A percentile compares a stretch with the other conserved stretches of the same genome.
Conservation (phyloP, 1,140 invertebrate species). For the Panagrolaimus sp. region DNA sequence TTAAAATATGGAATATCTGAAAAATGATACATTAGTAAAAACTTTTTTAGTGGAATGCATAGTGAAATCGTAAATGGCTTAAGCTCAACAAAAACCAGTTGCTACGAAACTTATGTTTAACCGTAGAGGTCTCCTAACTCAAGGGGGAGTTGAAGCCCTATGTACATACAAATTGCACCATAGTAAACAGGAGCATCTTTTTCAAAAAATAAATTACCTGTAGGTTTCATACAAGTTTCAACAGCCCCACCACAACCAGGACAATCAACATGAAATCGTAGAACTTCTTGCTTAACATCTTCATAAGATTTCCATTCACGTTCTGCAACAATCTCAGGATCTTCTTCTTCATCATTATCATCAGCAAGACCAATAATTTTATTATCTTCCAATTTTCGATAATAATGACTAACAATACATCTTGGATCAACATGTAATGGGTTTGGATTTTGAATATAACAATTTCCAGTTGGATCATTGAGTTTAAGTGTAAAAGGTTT, state of each 20-base stretch:
- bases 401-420: slow-evolving; percentile 68
- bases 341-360: slow-evolving; percentile 49
- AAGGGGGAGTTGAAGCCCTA: no score
- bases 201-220: no score
- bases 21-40: slow-evolving; percentile 18
- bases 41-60: no score
- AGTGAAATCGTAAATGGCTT: no score
- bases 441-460: slow-evolving; percentile 81
- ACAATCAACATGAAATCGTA: slow-evolving; percentile 81
- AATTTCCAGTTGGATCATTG: slow-evolving; percentile 88
- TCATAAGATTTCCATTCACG: slow-evolving; percentile 60
- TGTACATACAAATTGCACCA: no score
- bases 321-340: slow-evolving; percentile 56
- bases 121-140: no score
- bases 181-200: no score
- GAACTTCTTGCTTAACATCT: slow-evolving; percentile 71
- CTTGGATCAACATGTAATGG: slow-evolving; percentile 67
- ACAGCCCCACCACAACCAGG: slow-evolving; percentile 75
- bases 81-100: no score
- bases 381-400: slow-evolving; percentile 71
- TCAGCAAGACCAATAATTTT: slow-evolving; percentile 69
- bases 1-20: slow-evolving; percentile 90
- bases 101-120: no score
- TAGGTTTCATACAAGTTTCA: slow-evolving; percentile 91
- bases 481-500: slow-evolving; percentile 72